Conservation (phyloP, 2,113 vertebrate species). For the Sorex fumeus region DNA sequence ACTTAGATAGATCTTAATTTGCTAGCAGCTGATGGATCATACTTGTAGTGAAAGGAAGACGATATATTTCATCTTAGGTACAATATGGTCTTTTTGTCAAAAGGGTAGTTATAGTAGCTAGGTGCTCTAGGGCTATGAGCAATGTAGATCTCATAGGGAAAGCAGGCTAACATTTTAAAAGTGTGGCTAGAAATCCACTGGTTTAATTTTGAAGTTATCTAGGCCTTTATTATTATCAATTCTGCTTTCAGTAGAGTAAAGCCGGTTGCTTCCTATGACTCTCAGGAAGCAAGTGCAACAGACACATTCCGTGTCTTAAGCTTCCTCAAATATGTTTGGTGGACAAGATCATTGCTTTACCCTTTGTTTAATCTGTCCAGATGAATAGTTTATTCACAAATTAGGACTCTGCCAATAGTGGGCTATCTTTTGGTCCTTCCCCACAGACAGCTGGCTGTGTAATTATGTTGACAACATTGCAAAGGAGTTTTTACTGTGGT, state of each 20-base stretch:
- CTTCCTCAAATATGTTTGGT: neutral
- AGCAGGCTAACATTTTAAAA: neutral
- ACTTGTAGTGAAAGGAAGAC: neutral
- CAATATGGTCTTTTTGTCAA: neutral
- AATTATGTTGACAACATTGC: neutral
- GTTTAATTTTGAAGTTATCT: neutral
- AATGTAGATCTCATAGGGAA: neutral
- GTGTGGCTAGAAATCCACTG: neutral
- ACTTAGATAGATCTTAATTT: neutral
- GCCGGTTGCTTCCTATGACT: neutral
- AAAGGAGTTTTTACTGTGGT: neutral
- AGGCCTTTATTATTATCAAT: neutral
- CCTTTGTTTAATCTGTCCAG: neutral
- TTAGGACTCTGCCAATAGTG: neutral
- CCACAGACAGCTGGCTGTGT: neutral
- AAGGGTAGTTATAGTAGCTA: neutral
- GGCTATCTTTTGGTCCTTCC: neutral
- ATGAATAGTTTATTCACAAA: neutral
- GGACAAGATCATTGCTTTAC: neutral
- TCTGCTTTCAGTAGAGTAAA: too few species aligned
- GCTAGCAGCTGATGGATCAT: neutral
- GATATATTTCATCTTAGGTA: neutral
- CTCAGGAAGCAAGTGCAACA: neutral
- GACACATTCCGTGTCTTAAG: neutral
- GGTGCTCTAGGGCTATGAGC: neutral